Evolutionary conservation across 2,888 invertebrate species (phyloP).

Genomic region (Cheilosia vulpina): DNA sequence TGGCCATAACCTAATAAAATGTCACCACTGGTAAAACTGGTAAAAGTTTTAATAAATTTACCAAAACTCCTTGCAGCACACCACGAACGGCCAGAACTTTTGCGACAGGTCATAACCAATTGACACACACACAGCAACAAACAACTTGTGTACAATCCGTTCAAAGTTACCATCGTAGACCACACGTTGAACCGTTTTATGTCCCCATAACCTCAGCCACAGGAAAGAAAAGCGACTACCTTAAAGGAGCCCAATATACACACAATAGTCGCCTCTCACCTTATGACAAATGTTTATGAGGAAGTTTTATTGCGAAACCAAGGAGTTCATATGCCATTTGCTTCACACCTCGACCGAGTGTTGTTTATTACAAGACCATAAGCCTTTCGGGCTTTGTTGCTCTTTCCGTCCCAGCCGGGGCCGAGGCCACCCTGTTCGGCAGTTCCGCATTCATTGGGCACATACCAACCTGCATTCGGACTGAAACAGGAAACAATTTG

Average conservation of each 20-base stretch:
- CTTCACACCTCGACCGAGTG: conserved; percentile 70
- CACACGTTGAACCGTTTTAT: conserved; percentile 70
- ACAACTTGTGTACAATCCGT: conserved; percentile 59
- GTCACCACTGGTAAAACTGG: conserved; percentile 53
- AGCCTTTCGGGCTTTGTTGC: conserved; percentile 49
- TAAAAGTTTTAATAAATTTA: conserved; percentile 74
- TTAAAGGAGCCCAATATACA: conserved; percentile 2
- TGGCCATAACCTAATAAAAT: conserved; percentile 65
- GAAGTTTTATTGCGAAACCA: conserved; percentile 72
- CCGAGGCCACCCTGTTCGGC: not conserved
- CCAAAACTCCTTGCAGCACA: conserved; percentile 4
- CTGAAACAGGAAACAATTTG: conserved; percentile 60
- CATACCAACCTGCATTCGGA: conserved; percentile 44
- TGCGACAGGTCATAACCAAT: conserved; percentile 52
- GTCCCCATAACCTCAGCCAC: conserved; percentile 57
- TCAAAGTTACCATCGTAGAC: conserved; percentile 45
- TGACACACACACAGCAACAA: conserved; percentile 23
- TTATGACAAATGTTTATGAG: conserved; percentile 75
- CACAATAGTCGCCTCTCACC: conserved; percentile 50
- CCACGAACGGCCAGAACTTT: conserved; percentile 28
- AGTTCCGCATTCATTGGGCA: conserved; percentile 32
- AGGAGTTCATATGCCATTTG: conserved; percentile 74
- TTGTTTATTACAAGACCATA: conserved; percentile 70
- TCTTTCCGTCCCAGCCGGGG: not conserved
- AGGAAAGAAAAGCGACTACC: conserved; percentile 13